Conservation (phyloP, 2,113 vertebrate genomes). For the Tursiops truncatus region DNA sequence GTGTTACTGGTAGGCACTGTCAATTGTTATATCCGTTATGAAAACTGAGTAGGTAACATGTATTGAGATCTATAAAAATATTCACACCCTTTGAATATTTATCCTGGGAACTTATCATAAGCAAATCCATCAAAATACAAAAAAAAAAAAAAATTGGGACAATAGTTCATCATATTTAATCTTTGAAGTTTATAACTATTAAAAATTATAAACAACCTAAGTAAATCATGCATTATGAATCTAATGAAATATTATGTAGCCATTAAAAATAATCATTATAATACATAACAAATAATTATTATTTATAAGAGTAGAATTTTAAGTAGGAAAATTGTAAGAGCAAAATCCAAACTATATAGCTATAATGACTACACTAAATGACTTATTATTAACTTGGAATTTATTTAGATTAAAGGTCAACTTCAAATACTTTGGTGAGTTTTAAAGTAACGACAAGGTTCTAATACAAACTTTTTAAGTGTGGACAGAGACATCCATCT, state of each 20-base stretch:
- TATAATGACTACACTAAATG: background rate
- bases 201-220: constrained; percentile 34
- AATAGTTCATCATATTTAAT: background rate
- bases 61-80: background rate
- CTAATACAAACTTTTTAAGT: constrained; percentile 9
- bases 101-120: background rate
- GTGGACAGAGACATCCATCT: background rate
- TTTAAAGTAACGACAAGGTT: constrained; percentile 14
- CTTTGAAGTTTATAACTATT: background rate
- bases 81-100: background rate
- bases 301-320: background rate
- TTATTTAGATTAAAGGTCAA: constrained; percentile 4
- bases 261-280: constrained; percentile 21
- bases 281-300: background rate
- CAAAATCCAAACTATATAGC: background rate
- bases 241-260: background rate
- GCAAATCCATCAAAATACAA: background rate
- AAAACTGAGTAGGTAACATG: constrained; percentile 24
- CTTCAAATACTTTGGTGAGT: background rate
- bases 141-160: background rate
- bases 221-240: background rate
- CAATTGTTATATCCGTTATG: background rate
- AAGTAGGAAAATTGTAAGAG: background rate
- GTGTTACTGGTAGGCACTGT: background rate
- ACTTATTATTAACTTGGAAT: constrained; percentile 31